Evolutionary conservation across 2,113 vertebrate species (phyloP).

Genomic region (Dascyllus trimaculatus): DNA sequence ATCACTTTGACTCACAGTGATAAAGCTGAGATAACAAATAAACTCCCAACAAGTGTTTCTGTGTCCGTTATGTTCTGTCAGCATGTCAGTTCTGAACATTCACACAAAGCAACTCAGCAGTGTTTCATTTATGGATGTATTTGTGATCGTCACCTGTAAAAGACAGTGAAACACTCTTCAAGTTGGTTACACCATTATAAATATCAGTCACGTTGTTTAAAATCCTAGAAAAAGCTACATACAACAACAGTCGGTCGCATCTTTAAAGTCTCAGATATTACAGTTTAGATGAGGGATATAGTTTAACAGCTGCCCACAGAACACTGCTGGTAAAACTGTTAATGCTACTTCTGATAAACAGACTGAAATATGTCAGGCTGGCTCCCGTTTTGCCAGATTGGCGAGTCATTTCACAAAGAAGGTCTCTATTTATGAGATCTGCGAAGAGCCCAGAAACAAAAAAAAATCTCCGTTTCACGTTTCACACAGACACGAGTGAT

Average conservation of each 20-base stretch:
- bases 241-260: background rate
- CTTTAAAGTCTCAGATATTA: background rate
- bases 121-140: background rate
- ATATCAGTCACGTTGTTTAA: background rate
- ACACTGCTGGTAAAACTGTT: no score
- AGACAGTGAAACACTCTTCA: background rate
- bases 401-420: no score
- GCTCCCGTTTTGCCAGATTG: no score
- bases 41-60: background rate
- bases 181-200: constrained; percentile 4
- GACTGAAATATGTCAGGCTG: no score
- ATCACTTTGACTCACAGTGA: constrained; percentile 20
- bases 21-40: no score
- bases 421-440: no score
- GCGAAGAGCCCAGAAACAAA: no score
- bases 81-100: background rate
- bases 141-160: no score
- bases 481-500: no score
- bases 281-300: no score
- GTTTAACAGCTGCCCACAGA: constrained; percentile 5
- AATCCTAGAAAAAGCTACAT: background rate
- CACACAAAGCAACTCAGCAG: constrained; percentile 1
- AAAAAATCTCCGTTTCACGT: no score
- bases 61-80: background rate
- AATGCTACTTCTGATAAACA: no score